A percentile compares a stretch with the other conserved stretches of the same genome.
phyloP scores from a whole-genome alignment of 2,797 vertebrate genomes.

The Picus viridis region DNA sequence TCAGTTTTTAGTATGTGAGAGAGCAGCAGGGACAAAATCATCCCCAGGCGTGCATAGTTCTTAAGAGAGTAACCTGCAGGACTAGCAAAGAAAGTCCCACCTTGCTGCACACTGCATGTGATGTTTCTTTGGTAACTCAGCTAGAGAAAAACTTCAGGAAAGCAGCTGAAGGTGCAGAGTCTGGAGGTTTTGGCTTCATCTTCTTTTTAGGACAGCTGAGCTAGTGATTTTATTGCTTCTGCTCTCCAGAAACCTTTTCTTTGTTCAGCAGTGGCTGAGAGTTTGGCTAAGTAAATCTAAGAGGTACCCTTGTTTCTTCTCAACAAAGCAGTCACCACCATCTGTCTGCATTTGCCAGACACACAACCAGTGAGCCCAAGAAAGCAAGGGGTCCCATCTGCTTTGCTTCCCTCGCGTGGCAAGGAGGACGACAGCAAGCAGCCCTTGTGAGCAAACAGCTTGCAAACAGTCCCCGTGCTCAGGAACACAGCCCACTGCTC shows the following conservation, averaged over 20 bases:
- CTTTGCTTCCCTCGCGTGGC: neutral
- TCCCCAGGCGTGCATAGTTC: neutral
- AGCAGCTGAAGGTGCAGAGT: neutral
- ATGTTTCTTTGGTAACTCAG: neutral
- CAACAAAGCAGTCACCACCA: neutral
- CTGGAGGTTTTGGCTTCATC: neutral
- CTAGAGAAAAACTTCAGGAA: neutral
- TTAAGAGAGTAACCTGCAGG: neutral
- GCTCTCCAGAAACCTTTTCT: neutral
- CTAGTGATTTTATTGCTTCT: neutral
- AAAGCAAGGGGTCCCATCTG: conserved; percentile 42
- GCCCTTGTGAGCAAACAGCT: neutral
- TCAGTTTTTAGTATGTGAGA: neutral
- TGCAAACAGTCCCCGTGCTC: neutral
- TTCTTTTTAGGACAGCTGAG: neutral
- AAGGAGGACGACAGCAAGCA: neutral
- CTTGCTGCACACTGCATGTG: neutral
- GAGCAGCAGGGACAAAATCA: neutral
- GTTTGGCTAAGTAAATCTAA: conserved; percentile 12
- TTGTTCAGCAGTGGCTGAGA: neutral
- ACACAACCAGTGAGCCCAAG: neutral
- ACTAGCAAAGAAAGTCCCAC: neutral
- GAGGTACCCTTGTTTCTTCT: neutral
- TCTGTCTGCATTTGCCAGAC: conserved; percentile 29
- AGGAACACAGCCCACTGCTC: neutral